Conservation (phyloP, 1,140 invertebrate genomes). For the Nasonia longicornis region DNA sequence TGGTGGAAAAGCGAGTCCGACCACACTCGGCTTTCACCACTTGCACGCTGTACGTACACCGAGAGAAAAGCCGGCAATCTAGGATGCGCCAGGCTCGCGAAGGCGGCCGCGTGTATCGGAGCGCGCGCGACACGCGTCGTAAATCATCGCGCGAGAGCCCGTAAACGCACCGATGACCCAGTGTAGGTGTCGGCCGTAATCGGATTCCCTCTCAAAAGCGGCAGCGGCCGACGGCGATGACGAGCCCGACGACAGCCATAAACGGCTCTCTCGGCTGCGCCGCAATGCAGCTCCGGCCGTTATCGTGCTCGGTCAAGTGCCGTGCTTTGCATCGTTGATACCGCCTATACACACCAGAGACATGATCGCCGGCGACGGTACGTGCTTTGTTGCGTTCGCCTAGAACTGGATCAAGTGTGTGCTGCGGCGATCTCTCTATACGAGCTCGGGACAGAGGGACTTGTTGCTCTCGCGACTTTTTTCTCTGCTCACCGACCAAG, state of each 20-base stretch:
- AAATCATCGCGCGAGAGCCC: constrained; percentile 29
- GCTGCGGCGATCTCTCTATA: neutral
- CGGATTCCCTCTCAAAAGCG: constrained; percentile 28
- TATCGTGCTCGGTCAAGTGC: constrained; percentile 23
- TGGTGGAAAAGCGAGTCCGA: neutral
- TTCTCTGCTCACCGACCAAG: neutral
- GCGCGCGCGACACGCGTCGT: neutral
- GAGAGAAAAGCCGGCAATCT: neutral
- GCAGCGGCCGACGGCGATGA: constrained; percentile 10
- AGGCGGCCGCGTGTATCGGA: neutral
- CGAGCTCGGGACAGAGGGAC: neutral
- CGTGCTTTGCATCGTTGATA: constrained; percentile 20
- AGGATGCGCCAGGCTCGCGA: no score
- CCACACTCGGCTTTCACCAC: neutral
- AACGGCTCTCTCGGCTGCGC: neutral
- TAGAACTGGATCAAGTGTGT: no score
- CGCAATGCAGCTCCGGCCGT: neutral
- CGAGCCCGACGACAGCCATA: neutral
- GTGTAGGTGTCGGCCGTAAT: constrained; percentile 24
- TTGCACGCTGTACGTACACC: neutral
- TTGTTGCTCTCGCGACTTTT: neutral
- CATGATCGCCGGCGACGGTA: neutral
- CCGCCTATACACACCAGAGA: neutral
- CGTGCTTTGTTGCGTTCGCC: neutral
- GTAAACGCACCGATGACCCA: constrained; percentile 35